These are phyloP conservation scores for Drosophila pectinifera DNA, from an alignment of 1,140 invertebrate species.

Conservation along the genomic window DNA sequence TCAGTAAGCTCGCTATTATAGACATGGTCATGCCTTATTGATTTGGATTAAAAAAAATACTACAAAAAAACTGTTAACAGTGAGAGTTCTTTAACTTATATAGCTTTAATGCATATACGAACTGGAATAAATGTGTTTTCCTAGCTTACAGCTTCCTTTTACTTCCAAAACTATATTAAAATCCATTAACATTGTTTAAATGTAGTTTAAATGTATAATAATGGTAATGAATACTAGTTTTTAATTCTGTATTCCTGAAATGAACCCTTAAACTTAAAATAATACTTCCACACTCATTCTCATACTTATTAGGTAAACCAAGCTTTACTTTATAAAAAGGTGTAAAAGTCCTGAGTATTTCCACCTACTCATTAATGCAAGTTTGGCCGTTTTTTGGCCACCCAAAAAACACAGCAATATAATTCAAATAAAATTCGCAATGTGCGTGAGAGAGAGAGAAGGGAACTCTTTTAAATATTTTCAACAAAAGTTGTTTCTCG, in stretches of 20 bases:
- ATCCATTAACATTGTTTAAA: background rate
- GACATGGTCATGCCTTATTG: background rate
- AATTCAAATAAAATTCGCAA: constrained; percentile 24
- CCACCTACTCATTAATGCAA: constrained; percentile 29
- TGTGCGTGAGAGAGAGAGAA: constrained; percentile 1
- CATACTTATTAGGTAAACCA: background rate
- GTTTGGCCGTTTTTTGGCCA: constrained; percentile 30
- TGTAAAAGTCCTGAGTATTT: constrained; percentile 20
- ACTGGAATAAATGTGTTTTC: background rate
- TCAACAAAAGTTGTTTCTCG: constrained; percentile 51
- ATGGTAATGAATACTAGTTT: no score
- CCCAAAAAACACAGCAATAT: constrained; percentile 29
- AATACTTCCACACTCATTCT: background rate
- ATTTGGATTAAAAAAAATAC: background rate
- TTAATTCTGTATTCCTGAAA: background rate
- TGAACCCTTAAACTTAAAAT: background rate
- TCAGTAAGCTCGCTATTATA: background rate
- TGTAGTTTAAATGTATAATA: no score
- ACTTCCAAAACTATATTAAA: no score
- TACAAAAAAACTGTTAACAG: background rate
- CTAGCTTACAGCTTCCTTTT: rapidly evolving
- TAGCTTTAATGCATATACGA: no score
- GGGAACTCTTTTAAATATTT: constrained; percentile 71
- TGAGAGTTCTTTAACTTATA: no score
- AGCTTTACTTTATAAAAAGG: constrained; percentile 13